Evolutionary conservation across 2,113 vertebrate species (phyloP).

Genomic region (Dicentrarchus labrax): DNA sequence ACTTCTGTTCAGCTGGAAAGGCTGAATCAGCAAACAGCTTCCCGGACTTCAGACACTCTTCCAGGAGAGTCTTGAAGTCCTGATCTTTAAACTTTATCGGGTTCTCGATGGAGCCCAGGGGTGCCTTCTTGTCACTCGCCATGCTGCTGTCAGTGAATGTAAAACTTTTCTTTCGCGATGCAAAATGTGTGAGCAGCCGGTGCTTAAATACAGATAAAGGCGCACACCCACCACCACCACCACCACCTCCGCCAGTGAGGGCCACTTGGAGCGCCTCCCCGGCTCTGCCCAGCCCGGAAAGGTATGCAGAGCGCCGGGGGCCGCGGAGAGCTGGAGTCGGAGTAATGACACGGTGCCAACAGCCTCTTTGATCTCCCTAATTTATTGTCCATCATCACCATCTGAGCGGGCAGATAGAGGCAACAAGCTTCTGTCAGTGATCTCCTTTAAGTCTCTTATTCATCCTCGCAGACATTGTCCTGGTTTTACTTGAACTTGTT

Average conservation of each 20-base stretch:
- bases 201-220: constrained; percentile 59
- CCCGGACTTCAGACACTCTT: constrained; percentile 67
- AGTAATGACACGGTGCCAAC: constrained; percentile 67
- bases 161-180: not conserved
- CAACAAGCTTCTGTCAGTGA: too few species aligned
- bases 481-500: too few species aligned
- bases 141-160: constrained; percentile 53
- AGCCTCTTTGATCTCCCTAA: constrained; percentile 39
- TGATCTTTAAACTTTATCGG: constrained; percentile 75
- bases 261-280: constrained; percentile 52
- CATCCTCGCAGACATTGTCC: too few species aligned
- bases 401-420: not conserved
- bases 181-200: not conserved
- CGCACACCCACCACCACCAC: constrained; percentile 64
- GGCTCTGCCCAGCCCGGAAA: constrained; percentile 31
- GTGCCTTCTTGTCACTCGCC: constrained; percentile 30
- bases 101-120: constrained; percentile 77
- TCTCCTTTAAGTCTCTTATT: too few species aligned
- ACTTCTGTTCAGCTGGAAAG: constrained; percentile 80
- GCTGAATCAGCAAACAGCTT: constrained; percentile 79
- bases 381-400: constrained; percentile 27
- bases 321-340: constrained; percentile 33
- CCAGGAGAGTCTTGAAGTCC: constrained; percentile 64
- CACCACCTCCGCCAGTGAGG: not conserved
- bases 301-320: constrained; percentile 68